These are phyloP conservation scores for Urocyon cinereoargenteus DNA, from an alignment of 2,797 vertebrate species.

Conservation along the genomic window DNA sequence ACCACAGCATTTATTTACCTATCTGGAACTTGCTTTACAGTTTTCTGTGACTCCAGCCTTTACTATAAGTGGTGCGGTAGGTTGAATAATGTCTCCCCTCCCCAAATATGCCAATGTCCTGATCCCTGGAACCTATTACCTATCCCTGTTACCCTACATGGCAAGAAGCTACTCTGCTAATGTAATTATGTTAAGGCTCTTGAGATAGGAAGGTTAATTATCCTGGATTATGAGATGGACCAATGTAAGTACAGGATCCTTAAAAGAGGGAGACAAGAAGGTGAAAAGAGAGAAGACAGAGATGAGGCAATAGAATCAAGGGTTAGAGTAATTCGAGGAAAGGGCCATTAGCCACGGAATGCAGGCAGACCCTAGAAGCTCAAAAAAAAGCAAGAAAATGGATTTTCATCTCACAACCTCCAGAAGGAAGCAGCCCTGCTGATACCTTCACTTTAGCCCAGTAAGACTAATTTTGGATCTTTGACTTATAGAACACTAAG, in stretches of 20 bases:
- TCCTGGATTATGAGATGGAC: background rate
- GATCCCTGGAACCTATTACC: background rate
- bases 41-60: conserved; percentile 1
- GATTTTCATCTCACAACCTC: background rate
- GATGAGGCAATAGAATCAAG: background rate
- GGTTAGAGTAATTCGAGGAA: background rate
- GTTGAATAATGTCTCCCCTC: background rate
- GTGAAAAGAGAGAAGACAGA: background rate
- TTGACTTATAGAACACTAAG: background rate
- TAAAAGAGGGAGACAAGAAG: background rate
- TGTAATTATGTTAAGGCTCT: background rate
- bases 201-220: background rate
- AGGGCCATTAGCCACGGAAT: background rate
- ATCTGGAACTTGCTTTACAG: background rate
- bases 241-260: background rate
- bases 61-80: background rate
- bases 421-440: background rate
- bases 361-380: background rate
- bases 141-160: background rate
- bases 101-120: background rate
- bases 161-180: background rate
- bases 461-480: background rate
- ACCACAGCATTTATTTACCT: background rate
- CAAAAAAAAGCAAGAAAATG: conserved; percentile 13
- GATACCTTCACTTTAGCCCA: background rate